Base-by-base conservation (phyloP, 2,113 vertebrate genomes). In the Puntigrus tetrazona region DNA sequence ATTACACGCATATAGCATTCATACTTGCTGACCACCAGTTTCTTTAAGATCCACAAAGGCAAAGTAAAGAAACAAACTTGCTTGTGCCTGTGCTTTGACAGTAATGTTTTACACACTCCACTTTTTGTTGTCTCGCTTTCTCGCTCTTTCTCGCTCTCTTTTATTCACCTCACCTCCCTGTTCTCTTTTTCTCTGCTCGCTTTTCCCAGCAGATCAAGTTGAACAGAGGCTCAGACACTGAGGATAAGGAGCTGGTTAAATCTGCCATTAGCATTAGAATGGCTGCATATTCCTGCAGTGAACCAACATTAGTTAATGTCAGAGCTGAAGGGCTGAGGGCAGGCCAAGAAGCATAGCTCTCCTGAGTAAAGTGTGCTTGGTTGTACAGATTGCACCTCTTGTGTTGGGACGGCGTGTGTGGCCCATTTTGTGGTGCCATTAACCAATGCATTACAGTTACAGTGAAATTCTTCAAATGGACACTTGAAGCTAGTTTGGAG, bases 241-340 rank as follows among this genome's bases (percentile, higher is more conserved):
- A 87, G 89, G 91, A 91, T 93, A 93, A 93, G 91, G 90, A 92
- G 93, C 87, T 91, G 92, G 90, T 90, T 92, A 90, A 93, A 92
- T 91, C 90, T 86, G 0, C 72, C 41, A 95, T 94, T 94, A 91
- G 92, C 94, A 94, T 94, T 88, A 94, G 89, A 94, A 94, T 92
- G 86, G 88, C 84, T 85, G 70, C 88, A 92, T 92, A 92, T 92
- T 93, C 89, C 89, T 88, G 89, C 89, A 86, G 84, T 93, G 91
- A 92, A 90, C 92, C 93, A 94, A 94, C 92, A 93, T 94, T 93
- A 92, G 90, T 92, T 92, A 86, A 89, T 90, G 86, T 90, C 88
- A 90, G 88, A 91, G 89, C 83, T 87, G 86, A 88, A 86, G 84
- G 87, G 85, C 89, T 88, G 86, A 91, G 84, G 86, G 87, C 59